A percentile compares a stretch with the other conserved stretches of the same genome.
phyloP scores from a whole-genome alignment of 2,888 invertebrate genomes.

The Thecocarcelia acutangulata region DNA sequence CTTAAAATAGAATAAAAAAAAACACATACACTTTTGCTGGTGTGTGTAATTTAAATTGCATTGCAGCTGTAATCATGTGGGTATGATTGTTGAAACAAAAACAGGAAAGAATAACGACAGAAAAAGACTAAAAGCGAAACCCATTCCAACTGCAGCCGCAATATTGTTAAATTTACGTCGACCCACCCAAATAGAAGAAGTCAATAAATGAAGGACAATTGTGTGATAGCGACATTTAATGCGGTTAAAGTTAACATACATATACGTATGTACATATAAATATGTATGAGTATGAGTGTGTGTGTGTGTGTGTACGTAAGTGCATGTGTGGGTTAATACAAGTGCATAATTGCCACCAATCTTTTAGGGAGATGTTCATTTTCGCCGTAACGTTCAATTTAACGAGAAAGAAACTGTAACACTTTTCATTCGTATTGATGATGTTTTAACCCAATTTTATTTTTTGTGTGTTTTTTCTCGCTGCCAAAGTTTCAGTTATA shows the following conservation, averaged over 20 bases:
- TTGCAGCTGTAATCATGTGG: slow-evolving; percentile 21
- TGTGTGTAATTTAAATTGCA: slow-evolving; percentile 21
- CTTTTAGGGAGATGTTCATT: neutral
- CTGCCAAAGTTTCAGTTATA: slow-evolving; percentile 5
- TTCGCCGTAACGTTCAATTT: slow-evolving; percentile 46
- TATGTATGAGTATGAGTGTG: no score
- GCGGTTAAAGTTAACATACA: neutral
- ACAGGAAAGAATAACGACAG: no score
- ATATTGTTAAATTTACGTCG: slow-evolving; percentile 20
- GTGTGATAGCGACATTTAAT: slow-evolving; percentile 14
- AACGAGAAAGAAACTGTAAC: slow-evolving; percentile 22
- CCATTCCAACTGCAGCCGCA: slow-evolving; percentile 1
- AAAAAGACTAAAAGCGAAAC: neutral
- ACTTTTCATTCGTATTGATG: neutral
- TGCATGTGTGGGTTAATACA: neutral
- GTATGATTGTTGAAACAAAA: slow-evolving; percentile 7
- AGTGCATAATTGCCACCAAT: neutral
- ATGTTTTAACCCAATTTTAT: slow-evolving; percentile 40
- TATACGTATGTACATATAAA: neutral
- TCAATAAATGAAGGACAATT: slow-evolving; percentile 29
- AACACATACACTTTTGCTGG: neutral
- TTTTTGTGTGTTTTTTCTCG: slow-evolving; percentile 24
- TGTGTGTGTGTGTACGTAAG: neutral
- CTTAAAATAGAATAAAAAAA: slow-evolving; percentile 5
- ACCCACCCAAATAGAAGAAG: no score